Conservation (phyloP, 2,113 vertebrate genomes). For the Sporophila hypoxantha region DNA sequence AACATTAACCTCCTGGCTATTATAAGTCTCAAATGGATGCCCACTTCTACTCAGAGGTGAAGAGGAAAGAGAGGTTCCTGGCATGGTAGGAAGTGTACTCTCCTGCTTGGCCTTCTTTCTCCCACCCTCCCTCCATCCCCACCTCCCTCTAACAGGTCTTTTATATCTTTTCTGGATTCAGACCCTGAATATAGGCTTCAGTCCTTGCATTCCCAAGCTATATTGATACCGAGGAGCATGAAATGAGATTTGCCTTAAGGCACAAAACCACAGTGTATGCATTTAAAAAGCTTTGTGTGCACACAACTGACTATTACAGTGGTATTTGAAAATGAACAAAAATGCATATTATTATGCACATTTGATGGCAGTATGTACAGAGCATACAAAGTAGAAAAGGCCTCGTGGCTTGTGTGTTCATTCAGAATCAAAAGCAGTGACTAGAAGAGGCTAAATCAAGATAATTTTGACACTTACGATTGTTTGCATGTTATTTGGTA, state of each 20-base stretch:
- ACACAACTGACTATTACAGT: not conserved
- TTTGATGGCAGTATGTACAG: not conserved
- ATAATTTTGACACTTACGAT: not conserved
- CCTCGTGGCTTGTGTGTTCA: not conserved
- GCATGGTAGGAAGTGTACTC: not conserved
- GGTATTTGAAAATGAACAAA: slow-evolving; percentile 26
- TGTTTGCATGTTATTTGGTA: not conserved
- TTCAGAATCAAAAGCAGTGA: not conserved
- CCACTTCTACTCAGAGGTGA: not conserved
- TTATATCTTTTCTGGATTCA: not conserved
- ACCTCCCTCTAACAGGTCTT: not conserved
- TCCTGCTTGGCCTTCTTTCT: not conserved
- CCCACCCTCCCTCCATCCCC: not conserved
- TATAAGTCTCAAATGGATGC: not conserved
- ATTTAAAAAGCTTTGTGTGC: slow-evolving; percentile 19
- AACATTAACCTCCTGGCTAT: not conserved
- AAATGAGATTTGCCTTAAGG: slow-evolving; percentile 14
- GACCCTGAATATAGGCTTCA: not conserved
- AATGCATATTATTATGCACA: not conserved
- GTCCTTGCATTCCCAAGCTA: not conserved
- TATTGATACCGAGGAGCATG: not conserved
- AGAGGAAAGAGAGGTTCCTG: not conserved
- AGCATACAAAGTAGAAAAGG: not conserved
- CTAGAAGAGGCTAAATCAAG: not conserved
- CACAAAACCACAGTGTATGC: not conserved